Conservation (phyloP, 1,140 invertebrate species). For the Drosophila pseudoananassae region DNA sequence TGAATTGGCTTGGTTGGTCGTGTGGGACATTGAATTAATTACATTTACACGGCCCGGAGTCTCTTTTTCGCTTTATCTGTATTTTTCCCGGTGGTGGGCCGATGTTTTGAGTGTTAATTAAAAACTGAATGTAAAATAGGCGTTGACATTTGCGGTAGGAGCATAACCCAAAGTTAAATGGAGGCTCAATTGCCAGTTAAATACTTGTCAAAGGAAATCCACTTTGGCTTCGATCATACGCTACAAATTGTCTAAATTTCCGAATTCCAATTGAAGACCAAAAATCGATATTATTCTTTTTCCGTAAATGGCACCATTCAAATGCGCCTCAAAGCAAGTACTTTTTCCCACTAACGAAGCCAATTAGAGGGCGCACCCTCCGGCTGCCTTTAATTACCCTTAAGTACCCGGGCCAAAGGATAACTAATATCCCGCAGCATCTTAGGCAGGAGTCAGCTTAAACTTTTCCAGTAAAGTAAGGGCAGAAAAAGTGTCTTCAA, state of each 20-base stretch:
- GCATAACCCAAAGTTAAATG: neutral
- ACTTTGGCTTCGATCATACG: neutral
- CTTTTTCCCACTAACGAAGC: slow-evolving; percentile 21
- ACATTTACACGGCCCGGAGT: slow-evolving; percentile 47
- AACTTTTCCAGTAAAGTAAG: slow-evolving; percentile 19
- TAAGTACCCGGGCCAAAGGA: slow-evolving; percentile 35
- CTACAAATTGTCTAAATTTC: neutral
- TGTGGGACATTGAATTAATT: slow-evolving; percentile 61
- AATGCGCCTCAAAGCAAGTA: slow-evolving; percentile 6
- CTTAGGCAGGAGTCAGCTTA: slow-evolving; percentile 14
- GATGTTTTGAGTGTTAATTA: slow-evolving; percentile 62
- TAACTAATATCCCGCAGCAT: slow-evolving; percentile 31
- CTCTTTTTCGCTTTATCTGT: slow-evolving; percentile 5
- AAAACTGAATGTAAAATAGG: slow-evolving; percentile 65
- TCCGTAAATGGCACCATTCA: neutral
- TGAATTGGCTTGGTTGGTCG: slow-evolving; percentile 29
- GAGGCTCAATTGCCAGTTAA: slow-evolving; percentile 1
- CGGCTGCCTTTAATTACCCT: slow-evolving; percentile 53
- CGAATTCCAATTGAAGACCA: neutral
- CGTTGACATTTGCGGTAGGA: slow-evolving; percentile 34
- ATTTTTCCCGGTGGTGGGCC: slow-evolving; percentile 11
- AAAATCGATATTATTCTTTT: neutral
- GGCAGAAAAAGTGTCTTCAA: slow-evolving; percentile 2
- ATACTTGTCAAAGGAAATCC: neutral
- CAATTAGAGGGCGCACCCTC: slow-evolving; percentile 12